Conservation (phyloP, 2,113 vertebrate species). For the Ailuropoda melanoleuca region DNA sequence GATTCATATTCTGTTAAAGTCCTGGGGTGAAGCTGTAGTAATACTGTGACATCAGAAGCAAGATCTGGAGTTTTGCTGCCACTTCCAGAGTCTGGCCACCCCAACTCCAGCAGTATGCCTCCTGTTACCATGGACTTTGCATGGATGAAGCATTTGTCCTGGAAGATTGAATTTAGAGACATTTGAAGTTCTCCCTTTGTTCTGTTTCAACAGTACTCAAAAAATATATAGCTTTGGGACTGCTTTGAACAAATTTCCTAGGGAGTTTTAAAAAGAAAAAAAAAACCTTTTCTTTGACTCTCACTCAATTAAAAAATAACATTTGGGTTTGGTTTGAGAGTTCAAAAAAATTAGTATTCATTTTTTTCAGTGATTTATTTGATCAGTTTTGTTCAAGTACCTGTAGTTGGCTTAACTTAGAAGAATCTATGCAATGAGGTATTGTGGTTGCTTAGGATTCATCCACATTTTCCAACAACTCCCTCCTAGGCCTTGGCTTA, state of each 20-base stretch:
- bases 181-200: slow-evolving; percentile 65
- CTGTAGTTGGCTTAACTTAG: not conserved
- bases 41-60: not conserved
- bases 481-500: not conserved
- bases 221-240: slow-evolving; percentile 35
- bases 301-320: slow-evolving; percentile 61
- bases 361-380: slow-evolving; percentile 48
- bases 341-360: slow-evolving; percentile 49
- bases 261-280: slow-evolving; percentile 18
- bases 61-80: not conserved
- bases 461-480: not conserved
- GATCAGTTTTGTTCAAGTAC: slow-evolving; percentile 47
- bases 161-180: slow-evolving; percentile 52
- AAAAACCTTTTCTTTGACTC: slow-evolving; percentile 45
- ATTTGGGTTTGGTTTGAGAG: slow-evolving; percentile 49
- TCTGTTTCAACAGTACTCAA: slow-evolving; percentile 50
- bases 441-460: not conserved
- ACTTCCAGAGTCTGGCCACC: not conserved
- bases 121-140: not conserved
- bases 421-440: slow-evolving; percentile 17
- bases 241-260: slow-evolving; percentile 63
- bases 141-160: slow-evolving; percentile 42
- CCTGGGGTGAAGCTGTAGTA: not conserved
- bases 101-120: not conserved
- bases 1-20: not conserved